Conservation (phyloP, 2,888 invertebrate species). For the Rotaria magnacalcarata region DNA sequence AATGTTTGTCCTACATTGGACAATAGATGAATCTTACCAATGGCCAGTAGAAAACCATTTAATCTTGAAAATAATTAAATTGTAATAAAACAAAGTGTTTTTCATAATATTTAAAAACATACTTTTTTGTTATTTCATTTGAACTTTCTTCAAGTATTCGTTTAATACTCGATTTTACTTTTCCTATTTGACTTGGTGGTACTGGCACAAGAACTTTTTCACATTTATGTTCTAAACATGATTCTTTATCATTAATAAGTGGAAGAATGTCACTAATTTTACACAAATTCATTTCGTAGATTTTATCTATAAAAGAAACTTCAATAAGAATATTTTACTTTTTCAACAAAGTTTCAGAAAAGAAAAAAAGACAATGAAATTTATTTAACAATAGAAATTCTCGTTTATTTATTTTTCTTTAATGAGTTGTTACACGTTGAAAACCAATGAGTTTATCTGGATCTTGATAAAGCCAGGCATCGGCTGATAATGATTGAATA, state of each 20-base stretch:
- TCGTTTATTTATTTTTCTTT: neutral
- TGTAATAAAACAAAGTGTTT: neutral
- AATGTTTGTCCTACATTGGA: neutral
- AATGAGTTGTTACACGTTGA: slow-evolving; percentile 27
- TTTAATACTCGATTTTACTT: neutral
- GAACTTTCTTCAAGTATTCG: neutral
- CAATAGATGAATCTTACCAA: slow-evolving; percentile 20
- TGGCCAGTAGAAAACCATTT: neutral
- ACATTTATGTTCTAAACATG: slow-evolving; percentile 20
- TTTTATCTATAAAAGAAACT: neutral
- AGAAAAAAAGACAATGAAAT: neutral
- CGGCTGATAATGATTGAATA: slow-evolving; percentile 14
- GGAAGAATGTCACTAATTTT: slow-evolving; percentile 11
- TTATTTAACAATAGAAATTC: neutral
- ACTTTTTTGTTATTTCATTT: neutral
- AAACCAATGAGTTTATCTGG: slow-evolving; percentile 34
- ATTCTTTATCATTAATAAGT: neutral
- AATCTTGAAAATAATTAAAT: neutral
- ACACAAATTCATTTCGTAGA: neutral
- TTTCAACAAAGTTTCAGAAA: no score
- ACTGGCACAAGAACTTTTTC: neutral
- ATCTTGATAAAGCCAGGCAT: slow-evolving; percentile 35
- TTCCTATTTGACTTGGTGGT: slow-evolving; percentile 7
- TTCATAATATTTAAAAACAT: neutral
- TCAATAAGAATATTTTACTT: neutral